Evolutionary conservation across 2,888 invertebrate species (phyloP), one percentile per base, ranked within the genome.

Genomic region (Entomobrya proxima): DNA sequence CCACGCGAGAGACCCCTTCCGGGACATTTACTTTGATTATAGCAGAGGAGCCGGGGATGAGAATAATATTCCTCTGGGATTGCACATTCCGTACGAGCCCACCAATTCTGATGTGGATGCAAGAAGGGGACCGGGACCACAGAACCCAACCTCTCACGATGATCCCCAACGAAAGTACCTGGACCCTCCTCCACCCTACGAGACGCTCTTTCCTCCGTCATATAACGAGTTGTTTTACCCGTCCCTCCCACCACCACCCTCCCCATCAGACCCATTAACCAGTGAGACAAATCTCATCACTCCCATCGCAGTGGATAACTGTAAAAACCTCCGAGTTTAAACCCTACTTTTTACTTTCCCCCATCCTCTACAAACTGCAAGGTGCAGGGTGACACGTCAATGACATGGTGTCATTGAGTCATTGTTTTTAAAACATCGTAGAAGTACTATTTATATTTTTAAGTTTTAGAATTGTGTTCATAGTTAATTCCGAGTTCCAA

Each of bases 161-260:
- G n/a, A n/a, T n/a, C n/a, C n/a, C n/a, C n/a, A n/a, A n/a, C n/a
- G 40, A 61, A 79, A 79, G 21, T 67, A 67, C 13, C 32, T 32
- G 2, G 84, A 84, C 13, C 82, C 85, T 21, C 87, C 87, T 0
- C 88, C 88, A 9, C 75, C 88, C 0, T 88, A 88, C 52, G 87
- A 88, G 5, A 80, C 81, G 11, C 44, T 88, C 1, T 79, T 77
- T 35, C 87, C 87, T 18, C 84, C 87, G 2, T 78, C 85, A 9
- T 85, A 87, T 67, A 52, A 44, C 6, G 87, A 87, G 15, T 64
- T 64, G 64, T 64, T 64, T 18, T 35, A 35, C 64, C 7, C 64
- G 1, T n/a, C 35, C 9, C 64, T 35, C 9, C 4, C 64, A 5
- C 6, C 64, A n/a, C 15, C 18, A 9, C 15, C 64, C 64, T 64